phyloP scores from a whole-genome alignment of 2,113 vertebrate species.

The Cygnus atratus region DNA sequence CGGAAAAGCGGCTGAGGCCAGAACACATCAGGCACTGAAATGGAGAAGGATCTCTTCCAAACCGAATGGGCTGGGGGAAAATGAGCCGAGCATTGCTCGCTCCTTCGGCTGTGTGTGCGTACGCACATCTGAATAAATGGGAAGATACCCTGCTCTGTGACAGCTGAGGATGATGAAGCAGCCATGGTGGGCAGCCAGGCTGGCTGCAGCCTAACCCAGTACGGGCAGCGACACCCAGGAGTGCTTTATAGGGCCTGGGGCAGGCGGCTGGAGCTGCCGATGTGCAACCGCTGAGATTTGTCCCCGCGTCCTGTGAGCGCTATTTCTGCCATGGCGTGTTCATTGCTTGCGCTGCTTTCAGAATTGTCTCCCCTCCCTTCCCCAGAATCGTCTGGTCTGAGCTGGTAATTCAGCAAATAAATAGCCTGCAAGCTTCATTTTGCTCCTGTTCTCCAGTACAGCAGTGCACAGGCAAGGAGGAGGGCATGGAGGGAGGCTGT shows the following conservation, averaged over 20 bases:
- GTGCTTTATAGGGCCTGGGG: background rate
- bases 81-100: background rate
- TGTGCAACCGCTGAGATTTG: background rate
- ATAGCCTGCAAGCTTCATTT: background rate
- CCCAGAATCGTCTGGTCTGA: background rate
- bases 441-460: background rate
- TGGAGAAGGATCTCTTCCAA: background rate
- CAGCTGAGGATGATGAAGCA: background rate
- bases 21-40: background rate
- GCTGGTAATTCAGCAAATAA: background rate
- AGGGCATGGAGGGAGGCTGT: background rate
- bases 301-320: rapidly evolving
- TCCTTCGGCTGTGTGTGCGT: background rate
- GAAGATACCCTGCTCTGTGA: background rate
- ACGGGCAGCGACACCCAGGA: rapidly evolving
- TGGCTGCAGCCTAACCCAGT: background rate
- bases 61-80: background rate
- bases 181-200: rapidly evolving
- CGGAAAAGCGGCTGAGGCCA: background rate
- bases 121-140: background rate
- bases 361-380: background rate
- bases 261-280: background rate
- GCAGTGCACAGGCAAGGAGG: background rate
- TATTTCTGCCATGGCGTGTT: rapidly evolving
- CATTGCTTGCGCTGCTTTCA: background rate